These are phyloP conservation scores for Andricus quercusramuli DNA, from an alignment of 2,888 invertebrate genomes.

Conservation along the genomic window DNA sequence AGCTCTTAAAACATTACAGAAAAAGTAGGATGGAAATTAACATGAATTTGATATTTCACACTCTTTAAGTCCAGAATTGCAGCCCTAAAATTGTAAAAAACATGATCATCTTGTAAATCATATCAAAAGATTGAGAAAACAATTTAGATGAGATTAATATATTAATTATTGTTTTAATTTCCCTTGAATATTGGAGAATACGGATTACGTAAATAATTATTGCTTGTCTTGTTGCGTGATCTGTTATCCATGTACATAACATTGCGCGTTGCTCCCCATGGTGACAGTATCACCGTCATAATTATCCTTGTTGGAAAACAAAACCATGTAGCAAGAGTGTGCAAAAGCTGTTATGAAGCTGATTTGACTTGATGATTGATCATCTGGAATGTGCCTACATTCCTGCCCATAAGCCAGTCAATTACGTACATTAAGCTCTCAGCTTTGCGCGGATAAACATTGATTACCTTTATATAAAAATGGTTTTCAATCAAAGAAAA, in stretches of 20 bases:
- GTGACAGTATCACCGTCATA: not conserved
- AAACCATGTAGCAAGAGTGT: not conserved
- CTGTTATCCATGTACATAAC: not conserved
- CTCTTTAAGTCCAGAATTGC: too few species aligned
- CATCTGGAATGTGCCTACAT: not conserved
- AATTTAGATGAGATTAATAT: not conserved
- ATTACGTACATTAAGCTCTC: not conserved
- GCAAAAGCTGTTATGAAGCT: not conserved
- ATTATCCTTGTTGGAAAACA: not conserved
- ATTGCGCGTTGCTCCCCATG: not conserved
- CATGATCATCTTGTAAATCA: too few species aligned
- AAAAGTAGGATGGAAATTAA: too few species aligned
- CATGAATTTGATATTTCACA: too few species aligned
- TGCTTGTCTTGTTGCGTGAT: not conserved
- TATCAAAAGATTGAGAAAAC: not conserved
- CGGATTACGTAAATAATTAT: not conserved
- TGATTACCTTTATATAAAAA: not conserved
- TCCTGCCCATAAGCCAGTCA: not conserved
- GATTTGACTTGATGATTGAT: slow-evolving; percentile 1
- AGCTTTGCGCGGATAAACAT: not conserved
- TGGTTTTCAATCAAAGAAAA: not conserved
- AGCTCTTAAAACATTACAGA: too few species aligned
- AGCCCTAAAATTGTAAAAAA: not conserved
- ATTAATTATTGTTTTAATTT: too few species aligned
- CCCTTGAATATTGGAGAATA: not conserved